phyloP scores from a whole-genome alignment of 35 echinoderm and acorn worm species.

The Stichopus chloronotus region DNA sequence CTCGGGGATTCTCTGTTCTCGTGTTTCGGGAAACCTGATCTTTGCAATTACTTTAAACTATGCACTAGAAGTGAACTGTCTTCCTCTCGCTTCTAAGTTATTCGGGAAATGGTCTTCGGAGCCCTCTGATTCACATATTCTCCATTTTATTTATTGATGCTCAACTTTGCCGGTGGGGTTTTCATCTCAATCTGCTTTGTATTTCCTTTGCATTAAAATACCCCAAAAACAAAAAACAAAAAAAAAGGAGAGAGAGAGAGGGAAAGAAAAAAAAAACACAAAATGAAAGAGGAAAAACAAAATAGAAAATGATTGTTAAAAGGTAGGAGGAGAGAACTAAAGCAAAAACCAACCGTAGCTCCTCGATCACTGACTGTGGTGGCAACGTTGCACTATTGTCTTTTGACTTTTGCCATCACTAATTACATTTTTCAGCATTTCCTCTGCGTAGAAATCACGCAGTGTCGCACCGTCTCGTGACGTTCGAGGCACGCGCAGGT shows the following conservation, averaged over 20 bases:
- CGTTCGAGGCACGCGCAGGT: no score
- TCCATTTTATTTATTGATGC: background rate
- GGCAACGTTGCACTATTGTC: background rate
- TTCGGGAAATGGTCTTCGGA: background rate
- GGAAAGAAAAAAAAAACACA: background rate
- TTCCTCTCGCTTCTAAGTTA: background rate
- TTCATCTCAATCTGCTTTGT: background rate
- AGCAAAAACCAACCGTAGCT: no score
- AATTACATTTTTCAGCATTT: background rate
- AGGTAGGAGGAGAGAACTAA: background rate
- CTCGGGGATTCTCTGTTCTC: slow-evolving; percentile 5
- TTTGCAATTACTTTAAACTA: slow-evolving; percentile 20
- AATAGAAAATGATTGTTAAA: background rate
- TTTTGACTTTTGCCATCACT: background rate
- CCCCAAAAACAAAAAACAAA: background rate
- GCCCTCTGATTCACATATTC: slow-evolving; percentile 4
- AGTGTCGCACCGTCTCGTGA: no score
- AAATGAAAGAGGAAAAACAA: background rate
- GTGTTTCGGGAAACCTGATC: slow-evolving; percentile 21
- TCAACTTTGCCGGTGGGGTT: slow-evolving; percentile 11
- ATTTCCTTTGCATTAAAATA: background rate
- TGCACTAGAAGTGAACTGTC: slow-evolving; percentile 2
- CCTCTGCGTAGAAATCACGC: background rate
- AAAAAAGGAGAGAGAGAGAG: background rate
- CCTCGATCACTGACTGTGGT: background rate